Conservation (phyloP, 2,797 vertebrate genomes). For the Miichthys miiuy region DNA sequence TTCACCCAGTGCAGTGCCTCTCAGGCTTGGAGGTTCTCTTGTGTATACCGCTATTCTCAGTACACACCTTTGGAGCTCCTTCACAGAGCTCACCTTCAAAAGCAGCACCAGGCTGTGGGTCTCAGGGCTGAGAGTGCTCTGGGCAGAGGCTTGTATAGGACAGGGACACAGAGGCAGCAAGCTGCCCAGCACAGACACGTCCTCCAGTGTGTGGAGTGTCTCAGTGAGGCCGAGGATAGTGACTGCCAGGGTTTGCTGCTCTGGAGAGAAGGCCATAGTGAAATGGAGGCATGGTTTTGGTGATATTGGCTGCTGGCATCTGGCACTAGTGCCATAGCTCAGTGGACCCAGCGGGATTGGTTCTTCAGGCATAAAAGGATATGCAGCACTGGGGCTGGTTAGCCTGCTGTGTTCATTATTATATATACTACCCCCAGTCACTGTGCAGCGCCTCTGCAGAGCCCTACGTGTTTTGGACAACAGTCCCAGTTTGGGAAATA, state of each 20-base stretch:
- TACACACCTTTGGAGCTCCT: slow-evolving; percentile 78
- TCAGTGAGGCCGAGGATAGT: slow-evolving; percentile 77
- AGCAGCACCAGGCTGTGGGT: slow-evolving; percentile 66
- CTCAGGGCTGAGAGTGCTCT: slow-evolving; percentile 62
- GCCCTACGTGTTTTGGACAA: slow-evolving; percentile 74
- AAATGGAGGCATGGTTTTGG: slow-evolving; percentile 82
- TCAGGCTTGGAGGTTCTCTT: slow-evolving; percentile 59
- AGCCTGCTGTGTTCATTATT: slow-evolving; percentile 74
- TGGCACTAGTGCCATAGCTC: slow-evolving; percentile 70
- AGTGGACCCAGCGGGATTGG: slow-evolving; percentile 70
- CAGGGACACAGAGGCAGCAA: slow-evolving; percentile 80
- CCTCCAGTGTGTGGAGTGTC: slow-evolving; percentile 70
- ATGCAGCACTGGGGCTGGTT: slow-evolving; percentile 39
- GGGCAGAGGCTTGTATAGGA: slow-evolving; percentile 65
- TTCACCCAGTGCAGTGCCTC: slow-evolving; percentile 76
- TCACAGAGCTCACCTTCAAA: slow-evolving; percentile 75
- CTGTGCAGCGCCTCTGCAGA: slow-evolving; percentile 80
- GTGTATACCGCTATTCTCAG: slow-evolving; percentile 76
- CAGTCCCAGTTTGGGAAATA: slow-evolving; percentile 76
- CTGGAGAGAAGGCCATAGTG: slow-evolving; percentile 80
- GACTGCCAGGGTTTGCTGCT: slow-evolving; percentile 76
- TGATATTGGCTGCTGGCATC: slow-evolving; percentile 46
- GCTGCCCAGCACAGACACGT: slow-evolving; percentile 79
- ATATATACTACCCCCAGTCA: slow-evolving; percentile 68
- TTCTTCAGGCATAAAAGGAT: slow-evolving; percentile 61